Evolutionary conservation across 2,797 vertebrate species (phyloP).

Genomic region (Silurus aristotelis): DNA sequence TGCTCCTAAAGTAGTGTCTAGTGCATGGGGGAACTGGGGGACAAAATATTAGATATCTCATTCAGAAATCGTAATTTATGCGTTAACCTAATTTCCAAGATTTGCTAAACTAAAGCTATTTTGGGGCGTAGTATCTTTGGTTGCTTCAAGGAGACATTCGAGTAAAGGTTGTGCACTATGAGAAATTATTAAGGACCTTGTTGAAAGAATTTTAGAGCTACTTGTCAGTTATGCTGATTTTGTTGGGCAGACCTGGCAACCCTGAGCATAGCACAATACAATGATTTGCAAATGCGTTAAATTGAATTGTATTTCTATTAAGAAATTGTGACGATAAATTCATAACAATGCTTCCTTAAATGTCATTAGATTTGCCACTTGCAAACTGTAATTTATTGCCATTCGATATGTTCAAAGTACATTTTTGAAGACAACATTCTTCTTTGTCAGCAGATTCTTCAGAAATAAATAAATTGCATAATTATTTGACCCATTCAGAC

Average conservation of each 20-base stretch:
- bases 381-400: background rate
- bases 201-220: no score
- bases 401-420: background rate
- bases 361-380: background rate
- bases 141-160: background rate
- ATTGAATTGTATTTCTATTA: background rate
- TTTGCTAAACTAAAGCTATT: background rate
- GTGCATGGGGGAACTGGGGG: background rate
- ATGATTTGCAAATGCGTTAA: background rate
- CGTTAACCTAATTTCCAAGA: background rate
- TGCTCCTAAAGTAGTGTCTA: background rate
- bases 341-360: background rate
- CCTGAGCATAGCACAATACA: background rate
- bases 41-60: background rate
- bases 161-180: background rate
- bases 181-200: background rate
- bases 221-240: background rate
- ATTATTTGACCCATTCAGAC: background rate
- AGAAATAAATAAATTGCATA: background rate
- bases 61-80: conserved; percentile 8
- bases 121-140: background rate
- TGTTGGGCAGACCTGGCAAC: background rate
- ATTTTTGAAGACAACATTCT: background rate
- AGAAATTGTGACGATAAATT: no score
- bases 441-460: background rate